Evolutionary conservation across 2,113 vertebrate genomes (phyloP).

Genomic region (Amazona guildingii): DNA sequence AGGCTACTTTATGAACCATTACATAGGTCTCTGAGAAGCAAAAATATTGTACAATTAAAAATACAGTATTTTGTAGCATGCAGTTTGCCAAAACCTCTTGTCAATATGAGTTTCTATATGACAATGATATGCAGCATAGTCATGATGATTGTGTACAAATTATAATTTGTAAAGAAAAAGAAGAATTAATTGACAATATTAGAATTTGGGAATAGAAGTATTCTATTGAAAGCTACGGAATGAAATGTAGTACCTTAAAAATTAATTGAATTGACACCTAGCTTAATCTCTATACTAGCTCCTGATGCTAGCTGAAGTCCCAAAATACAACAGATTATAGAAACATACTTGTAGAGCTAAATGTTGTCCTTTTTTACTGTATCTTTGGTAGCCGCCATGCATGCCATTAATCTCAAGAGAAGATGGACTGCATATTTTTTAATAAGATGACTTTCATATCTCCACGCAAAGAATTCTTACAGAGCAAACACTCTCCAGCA

Average conservation of each 20-base stretch:
- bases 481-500: conserved; percentile 36
- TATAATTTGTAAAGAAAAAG: background rate
- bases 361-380: background rate
- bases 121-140: background rate
- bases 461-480: background rate
- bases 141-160: background rate
- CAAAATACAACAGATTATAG: background rate
- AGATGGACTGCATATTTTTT: background rate
- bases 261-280: background rate
- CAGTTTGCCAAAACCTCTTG: background rate
- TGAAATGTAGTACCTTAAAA: background rate
- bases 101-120: background rate
- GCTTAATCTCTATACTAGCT: background rate
- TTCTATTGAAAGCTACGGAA: background rate
- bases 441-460: background rate
- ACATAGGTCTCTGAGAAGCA: background rate
- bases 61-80: background rate
- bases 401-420: background rate
- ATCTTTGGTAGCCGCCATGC: background rate
- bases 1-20: background rate
- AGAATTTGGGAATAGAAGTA: background rate
- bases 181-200: background rate
- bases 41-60: background rate
- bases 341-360: background rate
- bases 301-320: background rate